Evolutionary conservation across 2,113 vertebrate genomes (phyloP), one percentile per base, ranked within the genome.

Genomic region (Hoplias malabaricus): DNA sequence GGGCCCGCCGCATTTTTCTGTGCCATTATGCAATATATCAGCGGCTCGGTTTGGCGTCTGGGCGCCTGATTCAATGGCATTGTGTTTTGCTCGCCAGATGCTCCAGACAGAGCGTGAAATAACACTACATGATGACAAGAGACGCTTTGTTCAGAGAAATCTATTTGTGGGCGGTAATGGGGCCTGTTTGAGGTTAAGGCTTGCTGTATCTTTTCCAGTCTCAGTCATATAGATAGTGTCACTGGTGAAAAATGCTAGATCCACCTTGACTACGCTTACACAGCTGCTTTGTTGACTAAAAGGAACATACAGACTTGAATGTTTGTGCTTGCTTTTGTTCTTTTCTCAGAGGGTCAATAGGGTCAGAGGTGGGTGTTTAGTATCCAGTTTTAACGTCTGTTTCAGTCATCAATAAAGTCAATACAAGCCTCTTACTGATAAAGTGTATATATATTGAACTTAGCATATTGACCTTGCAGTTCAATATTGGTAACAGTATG

Each of bases 11-110:
- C 85, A 89, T 90, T 89, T 83, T 90, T 87, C 82, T 82, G 79
- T 79, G 86, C 75, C 79, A 85, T 76, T 73, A 84, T 86, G 83
- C 87, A 84, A 88, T 88, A 84, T 87, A 91, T 91, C 87, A 87
- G 84, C 82, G 88, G 84, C 78, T 87, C 72, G 25, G 75, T 48
- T 84, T 68, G 86, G 85, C 79, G 84, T 34, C 67, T 76, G 31
- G 83, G 85, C 82, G 75, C 75, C 82, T 79, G 86, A 88, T 86
- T 85, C 82, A 78, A 82, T 84, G 81, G 80, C 84, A 89, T 89
- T 90, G 86, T 91, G 85, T 85, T 53, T 80, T 69, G 69, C 40
- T 66, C 34, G 81, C 81, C 83, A 82, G 88, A 81, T 54, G 72
- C 73, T 75, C 76, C 83, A 33, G 76, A 54, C 82, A 69, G 81